A percentile compares a stretch with the other conserved stretches of the same genome.
Conservation (phyloP, 2,113 vertebrate genomes). For the Saguinus imperator region DNA sequence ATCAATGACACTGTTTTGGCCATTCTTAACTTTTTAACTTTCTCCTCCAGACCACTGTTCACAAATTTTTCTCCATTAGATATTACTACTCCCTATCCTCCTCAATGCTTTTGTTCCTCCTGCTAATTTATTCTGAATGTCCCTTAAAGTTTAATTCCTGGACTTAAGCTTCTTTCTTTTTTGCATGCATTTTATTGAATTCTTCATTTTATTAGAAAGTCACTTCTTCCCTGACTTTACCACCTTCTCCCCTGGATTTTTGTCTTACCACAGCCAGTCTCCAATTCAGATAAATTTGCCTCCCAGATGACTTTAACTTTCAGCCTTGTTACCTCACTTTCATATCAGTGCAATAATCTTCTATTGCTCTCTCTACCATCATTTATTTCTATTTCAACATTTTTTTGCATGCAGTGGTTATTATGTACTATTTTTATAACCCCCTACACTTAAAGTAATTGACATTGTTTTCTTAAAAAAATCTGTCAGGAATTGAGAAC, state of each 20-base stretch:
- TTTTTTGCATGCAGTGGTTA: not conserved
- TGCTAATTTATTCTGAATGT: not conserved
- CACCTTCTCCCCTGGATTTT: not conserved
- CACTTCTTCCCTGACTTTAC: not conserved
- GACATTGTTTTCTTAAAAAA: not conserved
- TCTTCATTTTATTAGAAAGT: not conserved
- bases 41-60: not conserved
- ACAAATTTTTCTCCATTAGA: not conserved
- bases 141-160: not conserved
- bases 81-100: not conserved
- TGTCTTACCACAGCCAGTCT: not conserved
- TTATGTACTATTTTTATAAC: not conserved
- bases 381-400: conserved; percentile 6
- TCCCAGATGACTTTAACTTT: not conserved
- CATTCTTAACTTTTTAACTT: conserved; percentile 6
- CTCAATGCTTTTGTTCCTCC: not conserved
- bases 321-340: not conserved
- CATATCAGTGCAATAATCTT: not conserved
- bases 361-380: not conserved
- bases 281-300: not conserved
- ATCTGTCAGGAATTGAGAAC: not conserved
- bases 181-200: not conserved
- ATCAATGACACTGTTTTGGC: not conserved
- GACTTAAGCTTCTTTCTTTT: not conserved
- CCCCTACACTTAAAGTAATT: not conserved